Evolutionary conservation across 92 coral and sea anemone species (phyloP).

Genomic region (Epizoanthus ramosus): DNA sequence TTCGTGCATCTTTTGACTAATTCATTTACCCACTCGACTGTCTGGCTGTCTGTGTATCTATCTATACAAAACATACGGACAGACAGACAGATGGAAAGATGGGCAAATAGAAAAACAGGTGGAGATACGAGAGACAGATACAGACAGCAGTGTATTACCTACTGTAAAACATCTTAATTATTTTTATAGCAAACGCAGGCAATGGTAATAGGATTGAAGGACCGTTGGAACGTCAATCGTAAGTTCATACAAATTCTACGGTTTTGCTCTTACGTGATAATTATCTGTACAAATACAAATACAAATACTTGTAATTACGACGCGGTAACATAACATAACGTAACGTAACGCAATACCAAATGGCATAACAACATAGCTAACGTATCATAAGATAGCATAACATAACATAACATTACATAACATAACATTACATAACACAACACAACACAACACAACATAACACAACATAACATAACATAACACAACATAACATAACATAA

Average conservation of each 20-base stretch:
- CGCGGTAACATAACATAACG: too few relatives aligned
- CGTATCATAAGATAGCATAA: not conserved
- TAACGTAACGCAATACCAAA: not conserved
- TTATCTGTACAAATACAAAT: not conserved
- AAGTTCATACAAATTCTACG: not conserved
- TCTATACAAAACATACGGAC: too few relatives aligned
- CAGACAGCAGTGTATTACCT: too few relatives aligned
- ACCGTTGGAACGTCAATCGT: slow-evolving; percentile 15
- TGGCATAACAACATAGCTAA: not conserved
- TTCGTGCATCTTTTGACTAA: too few relatives aligned
- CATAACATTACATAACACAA: too few relatives aligned
- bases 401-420: not conserved
- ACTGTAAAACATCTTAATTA: not conserved
- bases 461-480: not conserved
- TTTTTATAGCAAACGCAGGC: not conserved
- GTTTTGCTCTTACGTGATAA: not conserved
- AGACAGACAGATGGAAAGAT: too few relatives aligned
- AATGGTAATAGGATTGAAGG: not conserved
- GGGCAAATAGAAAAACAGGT: too few relatives aligned
- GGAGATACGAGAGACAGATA: too few relatives aligned
- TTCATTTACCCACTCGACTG: too few relatives aligned
- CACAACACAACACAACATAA: not conserved
- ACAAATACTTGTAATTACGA: not conserved
- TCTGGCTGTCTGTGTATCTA: too few relatives aligned
- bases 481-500: too few relatives aligned